These are phyloP conservation scores for Calyptomena viridis DNA, from an alignment of 2,113 vertebrate genomes.

Conservation along the genomic window DNA sequence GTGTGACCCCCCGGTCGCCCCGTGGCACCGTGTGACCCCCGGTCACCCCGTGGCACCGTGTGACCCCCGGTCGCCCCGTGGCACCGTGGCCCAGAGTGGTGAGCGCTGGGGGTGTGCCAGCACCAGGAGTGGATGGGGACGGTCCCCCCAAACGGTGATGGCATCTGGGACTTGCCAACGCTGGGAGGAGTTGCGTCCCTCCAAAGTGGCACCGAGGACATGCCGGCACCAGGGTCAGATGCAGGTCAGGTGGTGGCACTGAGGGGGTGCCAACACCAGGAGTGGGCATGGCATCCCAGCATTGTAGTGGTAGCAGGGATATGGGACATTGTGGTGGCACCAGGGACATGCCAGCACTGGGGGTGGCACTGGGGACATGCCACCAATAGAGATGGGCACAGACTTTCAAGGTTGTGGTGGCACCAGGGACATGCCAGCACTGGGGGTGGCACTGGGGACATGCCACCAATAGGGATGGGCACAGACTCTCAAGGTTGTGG, in stretches of 20 bases:
- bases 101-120: not conserved
- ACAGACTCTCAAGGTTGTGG: accelerated
- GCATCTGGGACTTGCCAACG: not conserved
- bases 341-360: not conserved
- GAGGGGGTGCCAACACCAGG: not conserved
- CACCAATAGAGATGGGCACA: too few species aligned
- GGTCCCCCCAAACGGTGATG: too few species aligned
- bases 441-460: too few species aligned
- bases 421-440: not conserved
- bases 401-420: accelerated
- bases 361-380: too few species aligned
- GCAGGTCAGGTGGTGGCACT: too few species aligned
- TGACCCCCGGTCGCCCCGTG: too few species aligned
- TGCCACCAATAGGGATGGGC: too few species aligned
- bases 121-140: too few species aligned
- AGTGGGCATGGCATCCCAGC: not conserved
- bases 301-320: not conserved
- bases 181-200: not conserved
- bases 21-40: too few species aligned
- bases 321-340: accelerated
- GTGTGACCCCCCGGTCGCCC: accelerated
- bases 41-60: too few species aligned
- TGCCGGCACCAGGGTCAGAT: not conserved
- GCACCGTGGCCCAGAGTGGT: too few species aligned
- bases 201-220: not conserved